Percentiles rank a stretch among this genome's conserved stretches.
These are phyloP conservation scores for Limenitis camilla DNA, from an alignment of 2,888 invertebrate genomes.

Conservation along the genomic window DNA sequence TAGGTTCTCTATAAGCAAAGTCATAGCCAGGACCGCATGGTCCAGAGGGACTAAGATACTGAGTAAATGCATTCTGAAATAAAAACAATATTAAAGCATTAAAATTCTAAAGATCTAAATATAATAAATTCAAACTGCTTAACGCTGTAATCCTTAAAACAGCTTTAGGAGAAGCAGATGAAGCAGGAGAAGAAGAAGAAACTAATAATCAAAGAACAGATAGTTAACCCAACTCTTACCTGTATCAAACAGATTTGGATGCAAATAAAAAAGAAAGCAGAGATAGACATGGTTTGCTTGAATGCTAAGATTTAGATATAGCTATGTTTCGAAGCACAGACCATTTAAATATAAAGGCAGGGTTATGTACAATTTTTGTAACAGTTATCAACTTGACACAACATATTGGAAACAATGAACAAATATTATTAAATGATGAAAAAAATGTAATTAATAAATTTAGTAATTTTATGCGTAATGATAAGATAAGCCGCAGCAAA, in stretches of 20 bases:
- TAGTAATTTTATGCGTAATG: no score
- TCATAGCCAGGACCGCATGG: constrained; percentile 2
- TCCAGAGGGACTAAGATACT: constrained; percentile 15
- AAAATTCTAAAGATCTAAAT: no score
- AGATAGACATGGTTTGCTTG: constrained; percentile 29
- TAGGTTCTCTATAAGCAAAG: not conserved
- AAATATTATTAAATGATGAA: no score
- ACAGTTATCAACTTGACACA: no score
- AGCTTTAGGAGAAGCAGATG: not conserved
- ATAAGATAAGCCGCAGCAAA: not conserved
- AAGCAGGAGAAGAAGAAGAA: not conserved
- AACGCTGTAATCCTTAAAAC: not conserved
- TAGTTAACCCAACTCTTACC: constrained; percentile 24
- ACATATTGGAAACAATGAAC: no score
- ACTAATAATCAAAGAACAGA: not conserved
- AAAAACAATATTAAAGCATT: not conserved
- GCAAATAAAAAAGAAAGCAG: constrained; percentile 33
- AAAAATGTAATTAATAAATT: no score
- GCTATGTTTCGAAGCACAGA: not conserved
- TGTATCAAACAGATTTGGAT: constrained; percentile 41
- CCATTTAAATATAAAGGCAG: not conserved
- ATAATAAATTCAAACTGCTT: not conserved
- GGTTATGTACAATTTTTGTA: no score
- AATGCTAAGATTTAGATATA: not conserved
- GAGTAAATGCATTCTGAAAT: constrained; percentile 24